Evolutionary conservation across 2,888 invertebrate species (phyloP).

Genomic region (Drepana falcataria): DNA sequence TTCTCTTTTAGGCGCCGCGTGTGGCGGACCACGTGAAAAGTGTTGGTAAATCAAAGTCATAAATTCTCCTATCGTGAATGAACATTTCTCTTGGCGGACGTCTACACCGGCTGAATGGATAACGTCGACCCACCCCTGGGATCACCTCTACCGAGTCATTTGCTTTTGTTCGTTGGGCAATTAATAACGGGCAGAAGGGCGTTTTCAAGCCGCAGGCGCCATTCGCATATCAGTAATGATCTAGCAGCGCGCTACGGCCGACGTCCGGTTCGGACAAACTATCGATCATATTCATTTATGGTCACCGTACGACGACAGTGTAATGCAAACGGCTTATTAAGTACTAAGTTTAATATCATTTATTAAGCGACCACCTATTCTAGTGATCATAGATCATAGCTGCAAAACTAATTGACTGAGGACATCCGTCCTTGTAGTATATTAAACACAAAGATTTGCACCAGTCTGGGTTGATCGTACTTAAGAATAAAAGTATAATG

Average conservation of each 20-base stretch:
- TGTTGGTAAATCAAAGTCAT: conserved; percentile 76
- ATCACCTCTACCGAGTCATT: conserved; percentile 77
- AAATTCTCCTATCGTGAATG: conserved; percentile 77
- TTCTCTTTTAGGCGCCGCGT: conserved; percentile 59
- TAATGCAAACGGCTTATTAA: too few species aligned
- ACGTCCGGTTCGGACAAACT: conserved; percentile 43
- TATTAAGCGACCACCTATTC: too few species aligned
- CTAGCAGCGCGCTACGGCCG: conserved; percentile 49
- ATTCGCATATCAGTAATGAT: conserved; percentile 72
- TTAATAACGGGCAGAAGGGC: conserved; percentile 75
- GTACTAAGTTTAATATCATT: too few species aligned
- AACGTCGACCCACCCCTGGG: conserved; percentile 72
- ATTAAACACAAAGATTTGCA: too few species aligned
- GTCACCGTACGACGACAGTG: conserved; percentile 21
- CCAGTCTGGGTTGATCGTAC: too few species aligned
- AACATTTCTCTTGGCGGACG: conserved; percentile 77
- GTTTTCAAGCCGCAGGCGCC: conserved; percentile 66
- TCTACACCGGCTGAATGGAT: conserved; percentile 74
- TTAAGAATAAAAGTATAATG: too few species aligned
- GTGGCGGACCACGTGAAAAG: conserved; percentile 65
- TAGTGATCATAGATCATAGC: too few species aligned
- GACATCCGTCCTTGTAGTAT: too few species aligned
- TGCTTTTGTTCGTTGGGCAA: conserved; percentile 76
- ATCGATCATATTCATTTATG: conserved; percentile 63
- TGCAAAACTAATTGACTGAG: too few species aligned